Evolutionary conservation across 2,113 vertebrate genomes (phyloP), one percentile per base, ranked within the genome.

Genomic region (Gasterosteus nipponicus): DNA sequence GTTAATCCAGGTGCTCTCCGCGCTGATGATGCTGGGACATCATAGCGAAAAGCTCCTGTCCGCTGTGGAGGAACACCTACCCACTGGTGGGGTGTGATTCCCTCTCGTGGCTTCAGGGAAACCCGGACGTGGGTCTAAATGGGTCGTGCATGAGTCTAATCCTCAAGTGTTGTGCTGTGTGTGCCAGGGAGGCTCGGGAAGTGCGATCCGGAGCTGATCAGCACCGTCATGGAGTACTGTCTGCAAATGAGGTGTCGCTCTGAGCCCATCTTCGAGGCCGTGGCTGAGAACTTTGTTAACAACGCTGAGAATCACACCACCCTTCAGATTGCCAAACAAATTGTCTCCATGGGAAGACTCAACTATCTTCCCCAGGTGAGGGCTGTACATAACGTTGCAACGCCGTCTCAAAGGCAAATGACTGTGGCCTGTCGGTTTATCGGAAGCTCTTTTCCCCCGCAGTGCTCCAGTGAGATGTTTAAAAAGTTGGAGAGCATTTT

Each of bases 261-360:
- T 1, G 87, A 91, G 31, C 89, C 88, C 3, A 93, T 96, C 66
- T 91, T 96, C 3, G 70, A 95, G 39, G 90, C 93, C 1, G 95
- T 89, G 2, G 95, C 95, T 19, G 92, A 95, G 84, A 49, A 46
- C 77, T 95, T 96, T 59, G 81, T 94, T 47, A 80, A 81, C 6
- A 60, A 67, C 1, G 84, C 92, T 7, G 95, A 96, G 63, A 90
- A 57, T 0, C 91, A 95, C 66, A 94, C 85, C 15, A 85, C 90
- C 0, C 12, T 49, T 7, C 94, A 96, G 88, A 92, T 95, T 71
- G 86, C 92, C 42, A 78, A 80, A 0, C 89, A 85, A 72, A 83
- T 96, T 0, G 81, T 92, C 11, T 90, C 96, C 0, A 95, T 96
- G 88, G 96, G 96, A 11, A 94, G 89, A 66, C 93, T 97, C 46